Evolutionary conservation across 2,113 vertebrate species (phyloP), one percentile per base, ranked within the genome.

Genomic region (Lucifuga dentata): DNA sequence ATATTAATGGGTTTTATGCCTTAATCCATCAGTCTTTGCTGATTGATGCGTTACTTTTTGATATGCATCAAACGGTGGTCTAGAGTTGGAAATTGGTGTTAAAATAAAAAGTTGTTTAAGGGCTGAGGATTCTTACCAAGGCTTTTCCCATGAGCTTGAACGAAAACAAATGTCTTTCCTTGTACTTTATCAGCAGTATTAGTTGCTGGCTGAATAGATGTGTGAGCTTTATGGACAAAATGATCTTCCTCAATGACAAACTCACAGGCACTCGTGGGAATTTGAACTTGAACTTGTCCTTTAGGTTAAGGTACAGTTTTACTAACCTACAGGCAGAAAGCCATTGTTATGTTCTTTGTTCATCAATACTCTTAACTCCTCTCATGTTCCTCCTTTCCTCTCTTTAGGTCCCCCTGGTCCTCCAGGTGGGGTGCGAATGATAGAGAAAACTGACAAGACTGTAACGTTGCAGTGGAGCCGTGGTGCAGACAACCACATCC

Each of bases 401-500:
- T 15, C 44, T 15, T 9, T 80, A 99, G 98, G 98, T 40, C 95
- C 98, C 39, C 98, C 98, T 1, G 97, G 98, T n/a, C 93, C 97
- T 24, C 96, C 98, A 2, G 96, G 95, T 46, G 97, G 97, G 39
- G 86, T 99, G 48, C 92, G 93, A 83, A 88, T 96, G 80, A 92
- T 93, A 82, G 91, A 97, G 17, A 91, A 95, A 35, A 92, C 78
- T 73, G 93, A 95, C 51, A 96, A 92, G 61, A 93, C 88, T 21
- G 93, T 96, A 46, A 93, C 86, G 2, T 81, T 99, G 65, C 94
- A 93, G 3, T 99, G 98, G 98, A 98, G 96, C 81, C 95, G 95
- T 1, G 97, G 98, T 33, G 93, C 96, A 72, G 96, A 98, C 90
- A 98, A 99, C 90, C 96, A 96, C 52, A 98, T 94, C 73, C 97